Conservation (phyloP, 2,113 vertebrate genomes). For the Grus americana region DNA sequence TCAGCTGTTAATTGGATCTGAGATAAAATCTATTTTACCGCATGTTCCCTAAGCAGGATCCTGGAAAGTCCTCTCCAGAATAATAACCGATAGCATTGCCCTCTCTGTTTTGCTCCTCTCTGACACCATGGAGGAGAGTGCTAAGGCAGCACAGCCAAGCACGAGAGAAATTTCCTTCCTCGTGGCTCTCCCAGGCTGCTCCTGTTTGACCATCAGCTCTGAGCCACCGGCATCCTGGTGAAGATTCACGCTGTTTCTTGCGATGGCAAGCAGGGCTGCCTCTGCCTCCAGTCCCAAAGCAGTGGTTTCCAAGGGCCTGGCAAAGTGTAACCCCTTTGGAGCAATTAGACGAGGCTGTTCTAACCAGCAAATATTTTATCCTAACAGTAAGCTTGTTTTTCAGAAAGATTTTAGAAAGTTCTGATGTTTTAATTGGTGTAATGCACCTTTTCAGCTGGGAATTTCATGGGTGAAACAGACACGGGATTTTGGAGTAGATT, state of each 20-base stretch:
- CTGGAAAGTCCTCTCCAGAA: not conserved
- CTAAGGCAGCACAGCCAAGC: not conserved
- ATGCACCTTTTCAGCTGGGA: not conserved
- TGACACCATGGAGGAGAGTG: not conserved
- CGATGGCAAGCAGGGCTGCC: not conserved
- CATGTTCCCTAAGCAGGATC: constrained; percentile 9
- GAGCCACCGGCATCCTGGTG: not conserved
- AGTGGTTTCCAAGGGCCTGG: not conserved
- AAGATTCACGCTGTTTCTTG: not conserved
- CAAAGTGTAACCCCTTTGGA: not conserved
- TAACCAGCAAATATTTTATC: not conserved
- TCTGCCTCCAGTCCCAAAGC: not conserved
- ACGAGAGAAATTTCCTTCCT: not conserved
- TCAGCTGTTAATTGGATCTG: constrained; percentile 75
- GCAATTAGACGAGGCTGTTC: constrained; percentile 3
- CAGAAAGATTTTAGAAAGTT: not conserved
- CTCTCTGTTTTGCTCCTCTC: not conserved
- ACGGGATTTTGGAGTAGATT: rapidly evolving
- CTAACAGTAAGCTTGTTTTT: not conserved
- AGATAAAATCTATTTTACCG: constrained; percentile 50
- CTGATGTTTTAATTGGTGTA: not conserved
- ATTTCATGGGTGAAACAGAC: not conserved
- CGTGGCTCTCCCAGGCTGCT: not conserved
- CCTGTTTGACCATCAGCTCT: not conserved
- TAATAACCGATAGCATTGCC: not conserved